Evolutionary conservation across 2,797 vertebrate species (phyloP), one percentile per base, ranked within the genome.

Genomic region (Micropoecilia bifurca): DNA sequence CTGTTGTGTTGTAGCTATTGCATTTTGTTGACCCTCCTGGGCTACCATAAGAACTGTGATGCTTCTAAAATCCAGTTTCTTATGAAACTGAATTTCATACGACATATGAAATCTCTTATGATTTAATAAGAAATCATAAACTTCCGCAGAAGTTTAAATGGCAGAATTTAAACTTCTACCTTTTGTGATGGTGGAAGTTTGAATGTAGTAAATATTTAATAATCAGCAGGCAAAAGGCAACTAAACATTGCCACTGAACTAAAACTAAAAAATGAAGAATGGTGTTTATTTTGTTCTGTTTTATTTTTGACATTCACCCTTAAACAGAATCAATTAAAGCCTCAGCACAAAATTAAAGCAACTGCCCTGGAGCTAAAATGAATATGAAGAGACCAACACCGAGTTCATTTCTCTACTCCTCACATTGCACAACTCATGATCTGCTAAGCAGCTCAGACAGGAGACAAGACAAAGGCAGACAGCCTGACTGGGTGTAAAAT

Each of bases 291-390:
- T 66, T 66, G 20, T 20, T 1, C 28, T 33, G 41, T 41, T 22
- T 4, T 63, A 4, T 10, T 14, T 53, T 39, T 73, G 6, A 73
- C 1, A 25, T 50, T 25, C 6, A 7, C 83, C 80, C 84, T 75
- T 53, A 14, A 50, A 57, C 43, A 74, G 61, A 33, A 72, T 77
- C 76, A 85, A 80, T 86, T 80, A 83, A 1, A 6, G 3, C 50
- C 45, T 57, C 57, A 77, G 41, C 50, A 57, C 20, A 0, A 74
- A 84, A 83, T 80, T 3, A 73, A 75, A 74, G 1, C 10, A 77
- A 50, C 39, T 18, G 75, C 55, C 72, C 55, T 4, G 7, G 71
- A 79, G 77, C 72, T 71, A 57, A 77, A 74, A 78, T 25, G 18
- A 82, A 75, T 55, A 59, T 75, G 47, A 63, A 50, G 30, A 68